Conservation (phyloP, 2,113 vertebrate genomes). For the Trichechus manatus region DNA sequence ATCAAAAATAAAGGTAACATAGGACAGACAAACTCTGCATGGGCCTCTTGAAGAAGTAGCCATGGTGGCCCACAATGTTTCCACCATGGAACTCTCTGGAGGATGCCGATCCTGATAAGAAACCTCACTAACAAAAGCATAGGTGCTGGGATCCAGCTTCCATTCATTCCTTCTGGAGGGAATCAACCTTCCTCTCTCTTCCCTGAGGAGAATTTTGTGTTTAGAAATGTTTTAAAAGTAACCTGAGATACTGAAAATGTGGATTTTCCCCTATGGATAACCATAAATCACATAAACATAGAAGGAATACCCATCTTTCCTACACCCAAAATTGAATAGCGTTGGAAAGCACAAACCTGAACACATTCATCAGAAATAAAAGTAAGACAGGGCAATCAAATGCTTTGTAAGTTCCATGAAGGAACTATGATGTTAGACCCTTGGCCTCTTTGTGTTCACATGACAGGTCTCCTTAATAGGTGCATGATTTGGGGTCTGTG, state of each 20-base stretch:
- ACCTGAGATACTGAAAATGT: not conserved
- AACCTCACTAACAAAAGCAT: not conserved
- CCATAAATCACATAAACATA: not conserved
- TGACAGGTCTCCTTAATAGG: rapidly evolving
- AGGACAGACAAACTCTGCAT: rapidly evolving
- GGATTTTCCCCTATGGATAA: conserved; percentile 38
- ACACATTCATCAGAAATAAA: rapidly evolving
- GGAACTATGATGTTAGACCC: rapidly evolving
- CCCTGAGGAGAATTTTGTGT: not conserved
- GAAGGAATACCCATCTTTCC: conserved; percentile 7
- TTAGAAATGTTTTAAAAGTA: not conserved
- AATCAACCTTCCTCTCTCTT: not conserved
- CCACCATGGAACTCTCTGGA: not conserved
- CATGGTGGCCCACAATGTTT: rapidly evolving
- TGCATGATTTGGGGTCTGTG: rapidly evolving
- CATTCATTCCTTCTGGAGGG: rapidly evolving
- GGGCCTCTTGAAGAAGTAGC: rapidly evolving
- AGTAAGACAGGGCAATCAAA: rapidly evolving
- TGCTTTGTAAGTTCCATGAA: rapidly evolving
- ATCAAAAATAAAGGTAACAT: rapidly evolving
- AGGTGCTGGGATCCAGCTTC: not conserved
- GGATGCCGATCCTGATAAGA: not conserved
- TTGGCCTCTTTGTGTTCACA: rapidly evolving
- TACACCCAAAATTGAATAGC: not conserved
- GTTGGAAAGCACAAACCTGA: not conserved